These are phyloP conservation scores for Amiota mariae DNA, from an alignment of 2,888 invertebrate species.

Conservation along the genomic window DNA sequence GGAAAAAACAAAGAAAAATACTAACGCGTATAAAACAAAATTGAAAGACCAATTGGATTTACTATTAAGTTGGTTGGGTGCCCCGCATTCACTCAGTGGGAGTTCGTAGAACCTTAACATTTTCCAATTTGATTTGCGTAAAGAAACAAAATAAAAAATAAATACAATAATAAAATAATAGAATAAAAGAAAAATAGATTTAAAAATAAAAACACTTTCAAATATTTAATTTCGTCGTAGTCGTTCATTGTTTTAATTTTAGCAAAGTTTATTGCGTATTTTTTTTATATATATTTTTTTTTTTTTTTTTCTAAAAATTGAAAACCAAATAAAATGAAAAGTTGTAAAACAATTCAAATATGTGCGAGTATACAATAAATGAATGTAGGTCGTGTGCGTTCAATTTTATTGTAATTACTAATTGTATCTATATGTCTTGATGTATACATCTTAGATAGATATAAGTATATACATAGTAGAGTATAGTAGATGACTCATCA, in stretches of 20 bases:
- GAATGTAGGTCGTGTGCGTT: no score
- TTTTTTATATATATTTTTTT: not conserved
- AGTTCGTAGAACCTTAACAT: constrained; percentile 4
- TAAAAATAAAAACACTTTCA: not conserved
- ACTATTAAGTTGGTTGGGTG: no score
- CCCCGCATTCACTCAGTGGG: not conserved
- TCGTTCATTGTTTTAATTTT: not conserved
- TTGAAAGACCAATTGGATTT: not conserved
- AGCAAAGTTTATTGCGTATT: constrained; percentile 6
- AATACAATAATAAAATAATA: not conserved
- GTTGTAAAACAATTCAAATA: no score
- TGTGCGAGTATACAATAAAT: no score
- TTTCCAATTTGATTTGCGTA: not conserved
- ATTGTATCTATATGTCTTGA: no score
- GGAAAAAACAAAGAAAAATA: not conserved
- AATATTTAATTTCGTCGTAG: not conserved
- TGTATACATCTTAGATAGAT: no score
- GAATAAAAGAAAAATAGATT: constrained; percentile 37
- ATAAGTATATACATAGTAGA: no score
- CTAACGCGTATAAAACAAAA: not conserved
- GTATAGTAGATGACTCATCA: no score
- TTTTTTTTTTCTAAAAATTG: no score
- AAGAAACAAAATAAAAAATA: not conserved
- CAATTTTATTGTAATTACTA: no score
- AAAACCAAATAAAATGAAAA: no score